Evolutionary conservation across 2,113 vertebrate species (phyloP).

Genomic region (Rhizomys pruinosus): DNA sequence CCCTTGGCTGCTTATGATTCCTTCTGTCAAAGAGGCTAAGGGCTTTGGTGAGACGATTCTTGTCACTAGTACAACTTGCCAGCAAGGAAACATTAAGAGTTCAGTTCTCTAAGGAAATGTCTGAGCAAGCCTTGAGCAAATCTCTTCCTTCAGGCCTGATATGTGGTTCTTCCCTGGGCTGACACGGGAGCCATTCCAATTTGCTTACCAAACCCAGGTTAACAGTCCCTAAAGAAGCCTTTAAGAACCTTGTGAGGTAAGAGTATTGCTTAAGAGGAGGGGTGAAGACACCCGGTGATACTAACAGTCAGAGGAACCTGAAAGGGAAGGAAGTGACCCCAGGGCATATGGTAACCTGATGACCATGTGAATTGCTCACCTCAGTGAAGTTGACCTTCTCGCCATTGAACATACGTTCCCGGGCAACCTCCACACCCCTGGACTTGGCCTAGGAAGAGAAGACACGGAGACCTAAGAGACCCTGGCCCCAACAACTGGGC

Average conservation of each 20-base stretch:
- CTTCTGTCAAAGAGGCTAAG: background rate
- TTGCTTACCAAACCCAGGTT: background rate
- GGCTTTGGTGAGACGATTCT: background rate
- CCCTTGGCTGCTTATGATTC: background rate
- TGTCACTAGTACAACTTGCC: background rate
- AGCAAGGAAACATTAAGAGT: background rate
- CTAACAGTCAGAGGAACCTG: background rate
- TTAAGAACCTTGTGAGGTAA: conserved; percentile 11
- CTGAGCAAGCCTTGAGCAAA: background rate
- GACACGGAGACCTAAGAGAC: conserved; percentile 7
- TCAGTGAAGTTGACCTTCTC: conserved; percentile 99
- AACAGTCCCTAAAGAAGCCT: background rate
- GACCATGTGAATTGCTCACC: conserved; percentile 83
- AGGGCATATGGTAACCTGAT: rapidly evolving
- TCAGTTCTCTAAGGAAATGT: background rate
- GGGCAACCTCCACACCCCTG: conserved; percentile 92
- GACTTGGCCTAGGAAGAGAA: conserved; percentile 91
- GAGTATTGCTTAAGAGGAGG: conserved; percentile 66
- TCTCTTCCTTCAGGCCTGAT: background rate
- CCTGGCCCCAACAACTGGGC: rapidly evolving
- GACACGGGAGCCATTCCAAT: background rate
- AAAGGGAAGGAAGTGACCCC: conserved; percentile 63
- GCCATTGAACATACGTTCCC: conserved; percentile 94
- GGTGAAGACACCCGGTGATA: background rate
- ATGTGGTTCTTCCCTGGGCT: background rate